Evolutionary conservation across 2,797 vertebrate species (phyloP), one percentile per base, ranked within the genome.

Genomic region (Gymnothorax reevesii): DNA sequence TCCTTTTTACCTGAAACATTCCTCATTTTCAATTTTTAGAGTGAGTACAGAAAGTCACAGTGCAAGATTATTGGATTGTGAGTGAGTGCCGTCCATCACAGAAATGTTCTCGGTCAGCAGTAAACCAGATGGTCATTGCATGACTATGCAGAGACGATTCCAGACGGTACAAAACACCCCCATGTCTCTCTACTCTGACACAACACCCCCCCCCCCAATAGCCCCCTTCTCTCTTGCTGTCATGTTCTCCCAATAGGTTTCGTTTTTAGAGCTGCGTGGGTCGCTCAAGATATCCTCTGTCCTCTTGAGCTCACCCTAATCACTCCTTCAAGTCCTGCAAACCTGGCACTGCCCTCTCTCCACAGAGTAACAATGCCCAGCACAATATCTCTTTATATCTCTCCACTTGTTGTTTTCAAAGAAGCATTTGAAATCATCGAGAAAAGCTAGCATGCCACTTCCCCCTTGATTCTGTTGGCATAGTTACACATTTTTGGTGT

Each of bases 401-500:
- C 73, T 77, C 42, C 52, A 42, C 33, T 77, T 77, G 27, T 52
- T 73, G 82, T 57, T 13, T 60, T 71, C 1, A 54, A 20, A 42
- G 27, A 42, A 69, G 60, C 15, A 52, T 25, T 27, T 33, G 59
- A 13, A 42, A 33, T 55, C 69, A 42, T 55, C 3, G 13, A 49
- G 57, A 55, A 83, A 22, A 42, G 79, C 64, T 62, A 77, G 15
- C 52, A 42, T 82, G 25, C 84, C 71, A 66, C 20, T 57, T 17
- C 57, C 27, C 15, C 55, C 71, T 10, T 75, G 66, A 59, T 49
- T 12, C 5, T 4, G 82, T 86, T 83, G 73, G 71, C 17, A 77
- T n/a, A n/a, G n/a, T 52, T 77, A 62, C 62, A 42, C 83, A 42
- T 57, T 87, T 57, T 42, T 57, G 57, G 15, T 66, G 59, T 82